Evolutionary conservation across 2,113 vertebrate genomes (phyloP), one percentile per base, ranked within the genome.

Genomic region (Glaucidium brasilianum): DNA sequence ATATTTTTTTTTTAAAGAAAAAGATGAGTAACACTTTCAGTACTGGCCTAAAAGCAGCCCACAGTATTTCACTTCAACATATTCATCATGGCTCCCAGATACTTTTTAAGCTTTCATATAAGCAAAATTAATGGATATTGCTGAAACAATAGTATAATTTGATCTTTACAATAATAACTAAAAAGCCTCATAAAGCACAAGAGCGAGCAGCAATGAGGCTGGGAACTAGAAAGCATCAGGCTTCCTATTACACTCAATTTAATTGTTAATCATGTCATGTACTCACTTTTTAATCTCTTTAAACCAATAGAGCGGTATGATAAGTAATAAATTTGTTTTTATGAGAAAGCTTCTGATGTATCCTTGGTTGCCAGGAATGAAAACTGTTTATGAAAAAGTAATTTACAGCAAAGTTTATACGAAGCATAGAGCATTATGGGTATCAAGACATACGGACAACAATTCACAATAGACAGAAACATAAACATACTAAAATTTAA

Each of bases 281-380:
- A 34, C 17, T 89, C 62, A 37, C 30, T 75, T 91, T 88, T 94
- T 85, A 87, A 76, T 95, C 53, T 75, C 62, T 91, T 89, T 85
- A 92, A 94, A 81, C 25, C 52, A 95, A 39, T 84, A 45, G 26
- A 69, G 52, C 21, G 60, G 27, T 49, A 91, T 47, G 59, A 35
- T 71, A 82, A 93, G 58, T 85, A 92, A 87, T 85, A 94, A 64
- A 83, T 87, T 89, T n/a, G 23, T 11, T 92, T 94, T 91, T 85
- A 72, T 92, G 91, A 76, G 73, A 79, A 85, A 73, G 69, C 58
- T 73, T 88, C 71, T 83, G 20, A 80, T 71, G 29, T 63, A 45
- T 43, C 37, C 19, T 76, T 47, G 37, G 29, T 60, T 95, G 73
- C 58, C 68, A 93, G 39, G 60, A 90, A 67, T 63, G 63, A 91